phyloP scores from a whole-genome alignment of 2,113 vertebrate genomes.

The Triplophysa dalaica region DNA sequence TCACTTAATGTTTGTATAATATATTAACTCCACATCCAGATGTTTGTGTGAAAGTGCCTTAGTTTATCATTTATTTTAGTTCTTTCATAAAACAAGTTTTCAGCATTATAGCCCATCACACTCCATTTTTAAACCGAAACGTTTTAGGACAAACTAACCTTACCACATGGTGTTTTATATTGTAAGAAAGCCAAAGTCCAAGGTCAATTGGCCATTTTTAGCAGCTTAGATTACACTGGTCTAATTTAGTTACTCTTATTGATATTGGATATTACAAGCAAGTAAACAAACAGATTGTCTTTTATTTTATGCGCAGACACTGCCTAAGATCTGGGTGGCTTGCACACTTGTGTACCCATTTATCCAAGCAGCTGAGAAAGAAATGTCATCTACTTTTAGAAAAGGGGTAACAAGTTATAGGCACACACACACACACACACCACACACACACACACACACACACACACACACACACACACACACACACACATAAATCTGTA shows the following conservation, averaged over 20 bases:
- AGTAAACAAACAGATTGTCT: conserved; percentile 5
- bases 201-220: not conserved
- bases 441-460: no score
- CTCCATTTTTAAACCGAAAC: not conserved
- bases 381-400: conserved; percentile 15
- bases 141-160: not conserved
- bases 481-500: not conserved
- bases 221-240: conserved; percentile 14
- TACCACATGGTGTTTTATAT: not conserved
- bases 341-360: conserved; percentile 14
- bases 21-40: not conserved
- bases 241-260: not conserved
- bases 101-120: not conserved
- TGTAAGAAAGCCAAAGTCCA: conserved; percentile 14
- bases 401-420: conserved; percentile 7
- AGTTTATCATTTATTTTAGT: no score
- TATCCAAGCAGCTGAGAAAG: conserved; percentile 18
- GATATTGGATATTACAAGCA: not conserved
- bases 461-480: no score
- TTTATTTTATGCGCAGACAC: conserved; percentile 24
- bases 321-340: conserved; percentile 26
- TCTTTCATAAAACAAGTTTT: no score
- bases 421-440: not conserved
- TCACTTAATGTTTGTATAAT: not conserved
- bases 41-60: not conserved